These are phyloP conservation scores for Oxyscelio sp. DNA, from an alignment of 2,888 invertebrate genomes.

Conservation along the genomic window DNA sequence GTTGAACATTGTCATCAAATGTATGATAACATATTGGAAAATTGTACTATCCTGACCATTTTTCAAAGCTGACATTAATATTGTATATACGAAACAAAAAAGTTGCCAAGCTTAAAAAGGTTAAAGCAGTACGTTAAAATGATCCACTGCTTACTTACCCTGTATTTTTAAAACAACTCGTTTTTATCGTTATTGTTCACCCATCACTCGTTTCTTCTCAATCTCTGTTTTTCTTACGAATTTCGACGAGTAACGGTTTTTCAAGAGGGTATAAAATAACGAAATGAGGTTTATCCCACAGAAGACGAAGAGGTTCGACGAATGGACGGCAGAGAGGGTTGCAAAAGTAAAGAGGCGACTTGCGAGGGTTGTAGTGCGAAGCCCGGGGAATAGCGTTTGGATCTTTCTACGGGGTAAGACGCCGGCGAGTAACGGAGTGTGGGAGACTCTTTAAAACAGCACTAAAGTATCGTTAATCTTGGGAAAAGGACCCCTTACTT, in stretches of 20 bases:
- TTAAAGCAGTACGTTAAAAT: too few relatives aligned
- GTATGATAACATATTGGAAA: too few relatives aligned
- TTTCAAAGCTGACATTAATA: too few relatives aligned
- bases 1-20: too few relatives aligned
- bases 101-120: too few relatives aligned
- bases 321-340: conserved; percentile 49
- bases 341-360: conserved; percentile 42
- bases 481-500: conserved; percentile 84
- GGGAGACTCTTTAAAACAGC: conserved; percentile 86
- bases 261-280: conserved; percentile 79
- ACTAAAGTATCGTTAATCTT: conserved; percentile 88
- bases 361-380: conserved; percentile 59
- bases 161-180: too few relatives aligned
- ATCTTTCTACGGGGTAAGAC: conserved; percentile 44
- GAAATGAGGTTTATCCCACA: conserved; percentile 78
- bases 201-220: too few relatives aligned
- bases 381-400: conserved; percentile 67
- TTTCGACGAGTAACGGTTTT: conserved; percentile 80
- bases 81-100: too few relatives aligned
- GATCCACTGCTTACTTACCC: too few relatives aligned
- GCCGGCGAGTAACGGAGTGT: conserved; percentile 56
- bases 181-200: too few relatives aligned
- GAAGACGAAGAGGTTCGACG: conserved; percentile 63
- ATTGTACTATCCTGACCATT: too few relatives aligned
- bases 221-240: too few relatives aligned